Evolutionary conservation across 2,797 vertebrate genomes (phyloP), one percentile per base, ranked within the genome.

Genomic region (Mormyrus hasselquistii): DNA sequence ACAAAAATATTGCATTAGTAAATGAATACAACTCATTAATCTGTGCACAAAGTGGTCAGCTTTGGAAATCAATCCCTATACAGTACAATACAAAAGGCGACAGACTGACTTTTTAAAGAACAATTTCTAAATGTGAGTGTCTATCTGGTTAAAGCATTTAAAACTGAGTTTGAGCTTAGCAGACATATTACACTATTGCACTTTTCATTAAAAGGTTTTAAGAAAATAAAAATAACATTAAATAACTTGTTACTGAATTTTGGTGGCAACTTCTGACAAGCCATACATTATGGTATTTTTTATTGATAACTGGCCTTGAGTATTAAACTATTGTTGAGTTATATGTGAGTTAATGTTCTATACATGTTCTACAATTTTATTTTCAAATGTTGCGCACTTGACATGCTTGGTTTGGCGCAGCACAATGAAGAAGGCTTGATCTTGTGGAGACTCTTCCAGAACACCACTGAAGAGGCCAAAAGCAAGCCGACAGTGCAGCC

Each of bases 1-100:
- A 89, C 83, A 88, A 73, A 89, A 9, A 88, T 9, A 29, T 52
- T 44, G 44, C 14, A 79, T 22, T 44, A 83, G 19, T 84, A 50
- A 50, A 84, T 10, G 50, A 47, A 84, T 47, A 29, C 22, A 82
- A 50, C 44, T 49, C 47, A 22, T 84, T 44, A 41, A 79, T 34
- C 29, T 19, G 38, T 79, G 38, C 12, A 38, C 34, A 44, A 44
- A 79, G 29, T 0, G 2, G 14, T 8, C 25, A 16, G 19, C 10
- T 34, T 22, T 69, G 25, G 8, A 29, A 69, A 69, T 69, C 65
- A 69, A 14, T 34, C 65, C 65, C 29, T 14, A 69, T 69, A 34
- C 65, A 38, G 29, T 34, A 69, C 12, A 69, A 34, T 34, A 34
- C 25, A 29, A 69, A 69, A 34, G 29, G 65, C 29, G 4, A 14